Evolutionary conservation across 1,140 invertebrate genomes (phyloP), one percentile per base, ranked within the genome.

Genomic region (Nymphalis io): DNA sequence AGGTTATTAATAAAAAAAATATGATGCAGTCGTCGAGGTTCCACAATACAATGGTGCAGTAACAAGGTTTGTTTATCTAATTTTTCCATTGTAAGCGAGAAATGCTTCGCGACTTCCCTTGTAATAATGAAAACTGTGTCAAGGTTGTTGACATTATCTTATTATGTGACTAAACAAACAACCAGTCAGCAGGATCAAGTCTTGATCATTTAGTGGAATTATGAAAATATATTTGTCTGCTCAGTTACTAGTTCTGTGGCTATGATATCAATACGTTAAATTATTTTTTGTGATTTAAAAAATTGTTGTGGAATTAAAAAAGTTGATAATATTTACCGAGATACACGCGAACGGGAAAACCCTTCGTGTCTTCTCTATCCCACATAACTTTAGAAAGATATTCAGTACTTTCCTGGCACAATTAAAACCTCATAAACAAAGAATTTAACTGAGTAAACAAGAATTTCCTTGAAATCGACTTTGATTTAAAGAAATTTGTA

Each of bases 51-150:
- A 65, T 65, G 21, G 62, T 65, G 51, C 27, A 39, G 62, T 57
- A 42, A 20, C 48, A 65, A 65, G 51, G 62, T 65, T 57, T 65
- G 61, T 63, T 63, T 77, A 78, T 79, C 73, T 78, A 61, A 66
- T 70, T 79, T 79, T 78, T 74, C 67, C 71, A 80, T 79, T 80
- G 74, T 75, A 78, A 78, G 72, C 70, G 68, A 75, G 75, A 78
- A 78, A 78, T 82, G 78, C 76, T 77, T 74, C 70, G 74, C 76
- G 73, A 76, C 78, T 84, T 84, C 79, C 77, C 73, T 80, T 79
- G 78, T 67, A 79, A 77, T 76, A 71, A 74, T 73, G 60, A 66
- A 70, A 53, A 87, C 76, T 83, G 70, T 81, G 85, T 81, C 85
- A 87, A 83, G 82, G 83, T 64, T 62, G 44, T 38, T 72, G 11